A percentile compares a stretch with the other conserved stretches of the same genome.
Conservation (phyloP, 2,888 invertebrate species). For the Carabus problematicus region DNA sequence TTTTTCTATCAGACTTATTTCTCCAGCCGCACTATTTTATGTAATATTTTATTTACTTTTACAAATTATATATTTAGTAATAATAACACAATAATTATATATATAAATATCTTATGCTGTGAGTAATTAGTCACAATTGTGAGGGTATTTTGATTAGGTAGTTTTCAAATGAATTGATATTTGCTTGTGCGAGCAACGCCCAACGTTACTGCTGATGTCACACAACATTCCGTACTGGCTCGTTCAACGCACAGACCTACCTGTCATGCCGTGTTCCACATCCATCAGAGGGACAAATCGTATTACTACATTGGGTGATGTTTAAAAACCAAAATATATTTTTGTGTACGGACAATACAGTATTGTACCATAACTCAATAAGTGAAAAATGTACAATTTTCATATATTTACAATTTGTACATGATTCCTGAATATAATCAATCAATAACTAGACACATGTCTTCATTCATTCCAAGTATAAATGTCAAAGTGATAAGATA, state of each 20-base stretch:
- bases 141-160: too few species aligned
- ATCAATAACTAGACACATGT: slow-evolving; percentile 7
- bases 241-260: too few species aligned
- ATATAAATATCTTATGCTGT: slow-evolving; percentile 31
- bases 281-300: too few species aligned
- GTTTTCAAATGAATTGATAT: too few species aligned
- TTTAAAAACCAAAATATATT: slow-evolving; percentile 27
- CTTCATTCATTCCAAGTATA: slow-evolving; percentile 3
- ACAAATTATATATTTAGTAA: slow-evolving; percentile 19
- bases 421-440: slow-evolving; percentile 35
- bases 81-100: slow-evolving; percentile 30
- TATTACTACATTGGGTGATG: not conserved
- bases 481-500: not conserved
- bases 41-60: slow-evolving; percentile 37
- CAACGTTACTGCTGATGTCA: too few species aligned
- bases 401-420: slow-evolving; percentile 40
- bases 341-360: slow-evolving; percentile 37
- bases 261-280: too few species aligned
- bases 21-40: slow-evolving; percentile 41
- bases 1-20: slow-evolving; percentile 5
- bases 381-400: slow-evolving; percentile 38
- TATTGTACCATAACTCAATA: slow-evolving; percentile 29
- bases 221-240: too few species aligned
- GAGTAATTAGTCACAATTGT: slow-evolving; percentile 42
- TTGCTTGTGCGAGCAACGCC: too few species aligned